A percentile compares a stretch with the other conserved stretches of the same genome.
phyloP scores from a whole-genome alignment of 1,140 invertebrate genomes.

The Orchestia grillus region DNA sequence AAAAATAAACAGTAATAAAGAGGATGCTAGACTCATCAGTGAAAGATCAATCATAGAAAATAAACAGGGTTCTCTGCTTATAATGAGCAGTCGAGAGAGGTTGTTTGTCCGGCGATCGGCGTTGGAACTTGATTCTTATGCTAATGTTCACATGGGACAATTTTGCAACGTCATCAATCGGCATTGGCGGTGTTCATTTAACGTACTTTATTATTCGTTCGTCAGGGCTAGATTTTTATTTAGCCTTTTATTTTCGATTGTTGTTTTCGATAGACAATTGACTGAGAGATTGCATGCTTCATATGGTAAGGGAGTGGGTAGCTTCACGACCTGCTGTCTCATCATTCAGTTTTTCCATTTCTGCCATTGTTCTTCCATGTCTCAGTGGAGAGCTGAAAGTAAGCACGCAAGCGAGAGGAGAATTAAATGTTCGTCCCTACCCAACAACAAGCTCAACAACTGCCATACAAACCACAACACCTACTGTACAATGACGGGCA shows the following conservation, averaged over 20 bases:
- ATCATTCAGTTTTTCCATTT: constrained; percentile 11
- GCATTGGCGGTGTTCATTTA: constrained; percentile 54
- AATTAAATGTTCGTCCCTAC: neutral
- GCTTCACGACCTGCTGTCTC: neutral
- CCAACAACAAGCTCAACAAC: neutral
- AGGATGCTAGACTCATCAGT: neutral
- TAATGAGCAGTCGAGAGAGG: neutral
- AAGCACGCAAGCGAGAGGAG: neutral
- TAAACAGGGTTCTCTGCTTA: neutral
- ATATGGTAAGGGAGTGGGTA: constrained; percentile 5
- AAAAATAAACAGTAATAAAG: neutral
- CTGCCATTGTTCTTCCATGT: neutral
- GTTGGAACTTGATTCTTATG: constrained; percentile 36
- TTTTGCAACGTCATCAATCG: constrained; percentile 45
- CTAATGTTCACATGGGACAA: constrained; percentile 14
- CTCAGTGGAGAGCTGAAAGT: neutral
- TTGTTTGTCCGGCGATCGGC: constrained; percentile 12
- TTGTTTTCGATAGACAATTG: constrained; percentile 54
- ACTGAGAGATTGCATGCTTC: constrained; percentile 44
- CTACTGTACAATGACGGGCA: neutral
- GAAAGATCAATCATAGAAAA: constrained; percentile 43
- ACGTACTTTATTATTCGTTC: constrained; percentile 53
- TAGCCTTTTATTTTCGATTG: constrained; percentile 6
- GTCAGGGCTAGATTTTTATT: constrained; percentile 43
- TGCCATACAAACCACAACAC: neutral